These are phyloP conservation scores for Uloborus plumipes DNA, from an alignment of 2,888 invertebrate species.

Conservation along the genomic window DNA sequence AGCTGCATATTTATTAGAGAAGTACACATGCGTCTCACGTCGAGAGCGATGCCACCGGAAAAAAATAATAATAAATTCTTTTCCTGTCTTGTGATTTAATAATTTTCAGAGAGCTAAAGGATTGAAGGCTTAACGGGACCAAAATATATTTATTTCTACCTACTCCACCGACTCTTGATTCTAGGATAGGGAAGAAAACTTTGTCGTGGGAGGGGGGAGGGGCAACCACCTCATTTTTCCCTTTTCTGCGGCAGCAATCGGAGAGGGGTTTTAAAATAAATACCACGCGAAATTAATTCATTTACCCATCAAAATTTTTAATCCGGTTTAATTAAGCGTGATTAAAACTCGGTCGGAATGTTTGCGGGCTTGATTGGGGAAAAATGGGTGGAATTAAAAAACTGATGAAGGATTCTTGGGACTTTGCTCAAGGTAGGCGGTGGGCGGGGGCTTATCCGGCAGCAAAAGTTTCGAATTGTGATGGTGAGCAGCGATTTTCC, in stretches of 20 bases:
- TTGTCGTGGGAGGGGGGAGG: slow-evolving; percentile 8
- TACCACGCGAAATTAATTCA: slow-evolving; percentile 54
- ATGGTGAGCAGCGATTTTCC: slow-evolving; percentile 20
- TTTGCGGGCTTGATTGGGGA: slow-evolving; percentile 17
- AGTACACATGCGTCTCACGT: slow-evolving; percentile 33
- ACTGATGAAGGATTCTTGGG: not conserved
- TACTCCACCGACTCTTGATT: slow-evolving; percentile 35
- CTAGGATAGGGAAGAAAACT: slow-evolving; percentile 3
- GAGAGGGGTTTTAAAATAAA: slow-evolving; percentile 61
- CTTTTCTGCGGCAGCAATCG: not conserved
- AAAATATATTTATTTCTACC: slow-evolving; percentile 57
- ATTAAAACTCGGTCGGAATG: slow-evolving; percentile 37
- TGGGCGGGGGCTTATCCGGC: not conserved
- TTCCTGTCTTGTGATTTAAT: slow-evolving; percentile 61
- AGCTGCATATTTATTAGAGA: slow-evolving; percentile 58
- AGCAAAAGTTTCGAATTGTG: not conserved
- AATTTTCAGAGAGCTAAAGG: slow-evolving; percentile 50
- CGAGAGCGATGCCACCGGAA: slow-evolving; percentile 12
- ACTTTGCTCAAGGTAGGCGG: not conserved
- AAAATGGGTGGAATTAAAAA: slow-evolving; percentile 23
- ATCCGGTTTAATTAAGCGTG: slow-evolving; percentile 62
- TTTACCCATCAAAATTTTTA: slow-evolving; percentile 62
- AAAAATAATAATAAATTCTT: slow-evolving; percentile 20
- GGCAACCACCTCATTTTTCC: slow-evolving; percentile 3
- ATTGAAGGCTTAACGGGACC: slow-evolving; percentile 44